Conservation (phyloP, 2,113 vertebrate species). For the Hippocampus zosterae region DNA sequence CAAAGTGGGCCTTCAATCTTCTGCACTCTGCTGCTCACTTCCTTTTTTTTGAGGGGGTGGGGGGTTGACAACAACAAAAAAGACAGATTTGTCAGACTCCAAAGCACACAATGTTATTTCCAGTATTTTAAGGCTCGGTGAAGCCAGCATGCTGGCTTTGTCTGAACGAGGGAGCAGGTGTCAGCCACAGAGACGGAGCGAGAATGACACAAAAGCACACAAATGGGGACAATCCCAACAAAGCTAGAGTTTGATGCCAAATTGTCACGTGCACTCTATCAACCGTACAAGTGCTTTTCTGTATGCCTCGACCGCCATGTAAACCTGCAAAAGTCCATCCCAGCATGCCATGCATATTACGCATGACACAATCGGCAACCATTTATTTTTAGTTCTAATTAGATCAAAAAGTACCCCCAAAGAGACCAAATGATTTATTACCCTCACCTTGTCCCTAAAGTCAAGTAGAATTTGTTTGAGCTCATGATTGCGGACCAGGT, state of each 20-base stretch:
- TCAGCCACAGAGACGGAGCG: neutral
- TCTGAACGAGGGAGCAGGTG: conserved; percentile 5
- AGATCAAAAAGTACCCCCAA: neutral
- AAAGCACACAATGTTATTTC: neutral
- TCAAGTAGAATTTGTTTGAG: conserved; percentile 78
- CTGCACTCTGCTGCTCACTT: conserved; percentile 65
- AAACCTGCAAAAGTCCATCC: neutral
- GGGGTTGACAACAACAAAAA: too few relatives aligned
- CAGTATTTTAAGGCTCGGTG: neutral
- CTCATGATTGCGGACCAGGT: conserved; percentile 79
- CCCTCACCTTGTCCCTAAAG: conserved; percentile 75
- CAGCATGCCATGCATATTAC: neutral
- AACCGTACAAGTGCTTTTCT: neutral
- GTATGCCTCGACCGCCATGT: neutral
- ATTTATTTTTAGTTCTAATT: neutral
- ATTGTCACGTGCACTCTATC: neutral
- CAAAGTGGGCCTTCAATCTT: conserved; percentile 84
- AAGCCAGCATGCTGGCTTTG: neutral
- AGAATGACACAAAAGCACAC: neutral
- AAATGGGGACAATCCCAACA: neutral
- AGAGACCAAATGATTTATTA: too few relatives aligned
- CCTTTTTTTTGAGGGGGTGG: too few relatives aligned
- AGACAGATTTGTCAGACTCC: conserved; percentile 3
- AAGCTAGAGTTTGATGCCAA: neutral
- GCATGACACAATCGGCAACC: neutral